A percentile compares a stretch with the other conserved stretches of the same genome.
Conservation (phyloP, 2,113 vertebrate species). For the Todiramphus saurophagus region DNA sequence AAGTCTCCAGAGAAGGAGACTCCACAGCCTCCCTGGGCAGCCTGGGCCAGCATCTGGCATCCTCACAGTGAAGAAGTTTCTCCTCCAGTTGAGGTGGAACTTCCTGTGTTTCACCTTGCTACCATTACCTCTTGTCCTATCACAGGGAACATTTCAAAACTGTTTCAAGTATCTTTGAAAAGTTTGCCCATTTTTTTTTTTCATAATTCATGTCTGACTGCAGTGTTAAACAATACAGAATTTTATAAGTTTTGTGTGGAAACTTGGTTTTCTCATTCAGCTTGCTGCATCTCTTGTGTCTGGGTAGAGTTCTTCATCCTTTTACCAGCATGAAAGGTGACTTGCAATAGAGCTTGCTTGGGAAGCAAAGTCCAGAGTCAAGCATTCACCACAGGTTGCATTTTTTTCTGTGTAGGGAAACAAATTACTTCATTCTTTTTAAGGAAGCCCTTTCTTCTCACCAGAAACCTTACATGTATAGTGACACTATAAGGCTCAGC, state of each 20-base stretch:
- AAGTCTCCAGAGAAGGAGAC: no score
- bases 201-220: neutral
- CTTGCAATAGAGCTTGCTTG: neutral
- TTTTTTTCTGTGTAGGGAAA: neutral
- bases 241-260: neutral
- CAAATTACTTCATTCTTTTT: neutral
- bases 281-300: neutral
- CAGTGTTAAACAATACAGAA: neutral
- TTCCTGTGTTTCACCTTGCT: no score
- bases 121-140: no score
- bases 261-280: neutral
- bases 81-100: no score
- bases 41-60: no score
- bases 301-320: neutral
- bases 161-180: neutral
- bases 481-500: neutral
- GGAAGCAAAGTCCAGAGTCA: neutral
- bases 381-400: neutral
- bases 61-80: no score
- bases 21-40: no score
- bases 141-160: neutral
- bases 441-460: neutral
- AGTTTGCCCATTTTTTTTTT: rapidly evolving
- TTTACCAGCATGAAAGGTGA: neutral
- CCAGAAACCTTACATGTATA: neutral